Evolutionary conservation across 2,797 vertebrate species (phyloP).

Genomic region (Mionectes olivaceus): DNA sequence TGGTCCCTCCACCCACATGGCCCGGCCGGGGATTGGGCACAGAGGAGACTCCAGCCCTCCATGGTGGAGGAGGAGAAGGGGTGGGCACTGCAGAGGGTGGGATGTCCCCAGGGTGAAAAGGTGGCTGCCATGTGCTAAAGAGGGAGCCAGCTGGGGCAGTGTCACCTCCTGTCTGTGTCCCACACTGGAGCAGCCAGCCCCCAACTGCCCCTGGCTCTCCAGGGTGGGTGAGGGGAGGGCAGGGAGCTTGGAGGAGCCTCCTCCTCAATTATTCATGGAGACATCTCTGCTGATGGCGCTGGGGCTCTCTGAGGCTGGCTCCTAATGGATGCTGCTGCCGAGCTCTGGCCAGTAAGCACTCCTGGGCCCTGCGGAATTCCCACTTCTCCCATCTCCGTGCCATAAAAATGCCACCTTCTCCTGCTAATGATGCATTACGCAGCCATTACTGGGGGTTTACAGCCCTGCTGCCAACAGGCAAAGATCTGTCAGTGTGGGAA

Average conservation of each 20-base stretch:
- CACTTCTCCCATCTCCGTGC: background rate
- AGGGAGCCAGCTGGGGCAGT: background rate
- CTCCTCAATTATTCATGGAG: slow-evolving; percentile 61
- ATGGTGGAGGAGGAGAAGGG: background rate
- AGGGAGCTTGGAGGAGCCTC: background rate
- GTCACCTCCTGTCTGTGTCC: background rate
- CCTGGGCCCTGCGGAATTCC: slow-evolving; percentile 41
- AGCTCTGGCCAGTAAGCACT: slow-evolving; percentile 27
- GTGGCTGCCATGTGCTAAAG: background rate
- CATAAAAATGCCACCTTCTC: slow-evolving; percentile 21
- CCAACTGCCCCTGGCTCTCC: accelerated
- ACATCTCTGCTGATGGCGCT: slow-evolving; percentile 6
- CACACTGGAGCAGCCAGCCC: background rate
- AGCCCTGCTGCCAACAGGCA: background rate
- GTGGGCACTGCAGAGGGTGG: background rate
- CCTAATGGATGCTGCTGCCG: slow-evolving; percentile 39
- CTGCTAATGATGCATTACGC: background rate
- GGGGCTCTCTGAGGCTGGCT: background rate
- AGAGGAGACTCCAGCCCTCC: background rate
- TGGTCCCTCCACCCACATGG: background rate
- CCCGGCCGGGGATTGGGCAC: background rate
- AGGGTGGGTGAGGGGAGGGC: background rate
- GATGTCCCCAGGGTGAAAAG: background rate
- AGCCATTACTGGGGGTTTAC: background rate
- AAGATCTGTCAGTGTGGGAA: background rate